phyloP scores from a whole-genome alignment of 64 coral and sea anemone species.

The Hydrozoanthus tunicans region DNA sequence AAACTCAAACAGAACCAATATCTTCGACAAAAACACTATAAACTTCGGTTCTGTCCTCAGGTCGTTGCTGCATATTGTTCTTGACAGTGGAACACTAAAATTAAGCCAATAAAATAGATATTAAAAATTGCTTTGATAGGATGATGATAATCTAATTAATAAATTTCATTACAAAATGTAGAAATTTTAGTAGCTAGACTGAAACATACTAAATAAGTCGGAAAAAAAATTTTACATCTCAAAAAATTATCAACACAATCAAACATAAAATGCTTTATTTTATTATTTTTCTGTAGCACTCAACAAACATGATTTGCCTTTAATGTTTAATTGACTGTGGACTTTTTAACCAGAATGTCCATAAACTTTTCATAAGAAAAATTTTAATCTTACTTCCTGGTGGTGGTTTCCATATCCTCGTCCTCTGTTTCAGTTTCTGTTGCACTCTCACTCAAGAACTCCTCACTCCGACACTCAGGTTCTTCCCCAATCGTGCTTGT shows the following conservation, averaged over 20 bases:
- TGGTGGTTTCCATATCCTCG: constrained; percentile 18
- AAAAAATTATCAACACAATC: no score
- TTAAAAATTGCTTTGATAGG: background rate
- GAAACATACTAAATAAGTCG: no score
- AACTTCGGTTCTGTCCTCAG: constrained; percentile 57
- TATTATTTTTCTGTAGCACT: no score
- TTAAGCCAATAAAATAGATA: background rate
- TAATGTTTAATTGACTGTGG: background rate
- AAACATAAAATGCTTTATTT: no score
- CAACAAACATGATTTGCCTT: no score
- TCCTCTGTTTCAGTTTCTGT: constrained; percentile 48
- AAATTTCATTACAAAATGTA: no score
- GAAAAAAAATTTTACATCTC: no score
- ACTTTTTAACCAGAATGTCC: constrained; percentile 2
- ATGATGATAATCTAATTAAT: no score
- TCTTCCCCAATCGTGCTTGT: constrained; percentile 38
- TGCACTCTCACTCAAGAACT: constrained; percentile 21
- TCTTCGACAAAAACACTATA: constrained; percentile 61
- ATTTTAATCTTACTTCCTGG: constrained; percentile 3
- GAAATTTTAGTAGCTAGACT: no score
- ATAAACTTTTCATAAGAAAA: background rate
- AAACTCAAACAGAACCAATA: constrained; percentile 48
- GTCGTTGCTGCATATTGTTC: background rate
- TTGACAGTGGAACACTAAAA: background rate
- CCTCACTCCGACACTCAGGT: constrained; percentile 11